Conservation (phyloP, 2,113 vertebrate genomes). For the Epinephelus moara region DNA sequence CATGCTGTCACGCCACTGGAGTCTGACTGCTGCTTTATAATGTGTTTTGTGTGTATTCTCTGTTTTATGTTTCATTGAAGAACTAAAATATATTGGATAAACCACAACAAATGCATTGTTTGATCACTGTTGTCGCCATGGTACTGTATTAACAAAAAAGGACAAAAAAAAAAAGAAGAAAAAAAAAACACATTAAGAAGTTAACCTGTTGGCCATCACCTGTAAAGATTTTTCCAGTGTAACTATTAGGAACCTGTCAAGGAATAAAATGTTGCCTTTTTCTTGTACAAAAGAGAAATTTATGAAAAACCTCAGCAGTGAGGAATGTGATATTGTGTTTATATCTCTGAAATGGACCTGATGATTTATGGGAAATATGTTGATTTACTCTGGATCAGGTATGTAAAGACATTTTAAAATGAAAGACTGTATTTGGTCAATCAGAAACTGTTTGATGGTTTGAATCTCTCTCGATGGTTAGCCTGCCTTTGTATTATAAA, state of each 20-base stretch:
- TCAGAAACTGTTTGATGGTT: slow-evolving; percentile 90
- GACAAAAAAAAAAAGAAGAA: background rate
- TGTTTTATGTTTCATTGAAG: slow-evolving; percentile 89
- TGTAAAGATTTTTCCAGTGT: slow-evolving; percentile 92
- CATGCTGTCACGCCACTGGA: slow-evolving; percentile 91
- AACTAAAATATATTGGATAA: slow-evolving; percentile 80
- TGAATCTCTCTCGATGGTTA: slow-evolving; percentile 89
- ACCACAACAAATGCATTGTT: slow-evolving; percentile 89
- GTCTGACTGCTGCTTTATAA: slow-evolving; percentile 91
- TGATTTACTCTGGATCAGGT: slow-evolving; percentile 98
- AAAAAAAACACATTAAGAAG: slow-evolving; percentile 56
- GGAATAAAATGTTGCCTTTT: slow-evolving; percentile 95
- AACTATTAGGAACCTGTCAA: slow-evolving; percentile 94
- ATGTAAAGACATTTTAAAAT: slow-evolving; percentile 95
- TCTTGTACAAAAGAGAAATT: slow-evolving; percentile 99
- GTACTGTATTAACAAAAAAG: slow-evolving; percentile 89
- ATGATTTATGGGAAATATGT: slow-evolving; percentile 95
- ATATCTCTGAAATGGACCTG: slow-evolving; percentile 96
- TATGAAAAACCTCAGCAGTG: slow-evolving; percentile 95
- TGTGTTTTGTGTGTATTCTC: slow-evolving; percentile 88
- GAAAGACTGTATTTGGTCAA: slow-evolving; percentile 89
- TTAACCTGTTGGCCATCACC: slow-evolving; percentile 89
- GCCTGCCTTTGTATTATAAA: slow-evolving; percentile 94
- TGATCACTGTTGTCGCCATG: slow-evolving; percentile 94
- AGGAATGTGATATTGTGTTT: slow-evolving; percentile 97